These are phyloP conservation scores for Sarcophilus harrisii DNA, from an alignment of 2,797 vertebrate species.

Conservation along the genomic window DNA sequence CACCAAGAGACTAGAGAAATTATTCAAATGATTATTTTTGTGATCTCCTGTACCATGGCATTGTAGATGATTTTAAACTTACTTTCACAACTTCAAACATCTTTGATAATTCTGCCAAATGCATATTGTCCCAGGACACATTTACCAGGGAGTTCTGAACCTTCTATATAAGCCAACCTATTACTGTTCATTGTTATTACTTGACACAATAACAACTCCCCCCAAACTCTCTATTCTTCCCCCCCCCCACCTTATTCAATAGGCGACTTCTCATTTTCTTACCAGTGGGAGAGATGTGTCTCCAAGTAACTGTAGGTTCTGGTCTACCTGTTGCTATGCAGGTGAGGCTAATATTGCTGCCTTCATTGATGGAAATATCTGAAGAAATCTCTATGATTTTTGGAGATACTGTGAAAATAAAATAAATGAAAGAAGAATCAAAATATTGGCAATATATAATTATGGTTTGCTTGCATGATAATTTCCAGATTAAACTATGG, in stretches of 20 bases:
- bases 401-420: constrained; percentile 86
- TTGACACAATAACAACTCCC: neutral
- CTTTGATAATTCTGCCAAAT: fast-evolving
- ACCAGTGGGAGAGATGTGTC: constrained; percentile 90
- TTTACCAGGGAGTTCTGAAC: neutral
- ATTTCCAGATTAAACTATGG: neutral
- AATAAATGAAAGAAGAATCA: constrained; percentile 62
- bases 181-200: neutral
- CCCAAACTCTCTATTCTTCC: neutral
- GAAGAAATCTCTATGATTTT: constrained; percentile 88
- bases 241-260: neutral
- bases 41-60: neutral
- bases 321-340: constrained; percentile 90
- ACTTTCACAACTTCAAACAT: neutral
- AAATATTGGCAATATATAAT: constrained; percentile 10
- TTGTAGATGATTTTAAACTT: neutral
- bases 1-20: neutral
- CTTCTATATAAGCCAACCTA: neutral
- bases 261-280: constrained; percentile 4
- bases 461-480: constrained; percentile 32
- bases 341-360: constrained; percentile 88
- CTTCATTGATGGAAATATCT: constrained; percentile 89
- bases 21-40: neutral
- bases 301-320: constrained; percentile 90
- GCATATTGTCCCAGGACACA: neutral